phyloP scores from a whole-genome alignment of 2,888 invertebrate genomes.

The Beris chalybata region DNA sequence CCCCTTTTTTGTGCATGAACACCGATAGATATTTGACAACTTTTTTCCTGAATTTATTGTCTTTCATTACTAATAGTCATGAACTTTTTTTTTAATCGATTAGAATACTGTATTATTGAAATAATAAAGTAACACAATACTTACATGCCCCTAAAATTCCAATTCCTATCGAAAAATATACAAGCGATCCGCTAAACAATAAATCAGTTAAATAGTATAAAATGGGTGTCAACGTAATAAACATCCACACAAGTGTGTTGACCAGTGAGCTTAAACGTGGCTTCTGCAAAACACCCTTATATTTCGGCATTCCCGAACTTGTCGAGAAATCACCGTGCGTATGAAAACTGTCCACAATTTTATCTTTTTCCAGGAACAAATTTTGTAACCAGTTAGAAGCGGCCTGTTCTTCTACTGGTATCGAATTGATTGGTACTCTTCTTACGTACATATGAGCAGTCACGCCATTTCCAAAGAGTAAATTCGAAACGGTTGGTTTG shows the following conservation, averaged over 20 bases:
- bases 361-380: slow-evolving; percentile 79
- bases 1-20: too few relatives aligned
- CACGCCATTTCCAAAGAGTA: slow-evolving; percentile 72
- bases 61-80: too few relatives aligned
- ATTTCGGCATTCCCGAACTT: slow-evolving; percentile 62
- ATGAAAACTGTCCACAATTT: slow-evolving; percentile 54
- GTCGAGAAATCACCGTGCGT: slow-evolving; percentile 73
- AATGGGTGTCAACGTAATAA: slow-evolving; percentile 70
- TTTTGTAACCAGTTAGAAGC: slow-evolving; percentile 82
- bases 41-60: too few relatives aligned
- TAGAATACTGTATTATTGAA: too few relatives aligned
- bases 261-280: slow-evolving; percentile 69
- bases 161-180: slow-evolving; percentile 69
- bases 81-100: too few relatives aligned
- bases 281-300: slow-evolving; percentile 50
- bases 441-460: slow-evolving; percentile 76
- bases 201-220: slow-evolving; percentile 68
- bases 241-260: slow-evolving; percentile 73
- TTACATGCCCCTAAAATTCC: slow-evolving; percentile 76
- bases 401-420: slow-evolving; percentile 72
- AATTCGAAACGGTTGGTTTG: slow-evolving; percentile 78
- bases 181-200: slow-evolving; percentile 71
- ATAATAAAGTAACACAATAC: slow-evolving; percentile 54
- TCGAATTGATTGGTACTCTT: slow-evolving; percentile 76
- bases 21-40: too few relatives aligned